Evolutionary conservation across 2,888 invertebrate genomes (phyloP).

Genomic region (Eupithecia exiguata): DNA sequence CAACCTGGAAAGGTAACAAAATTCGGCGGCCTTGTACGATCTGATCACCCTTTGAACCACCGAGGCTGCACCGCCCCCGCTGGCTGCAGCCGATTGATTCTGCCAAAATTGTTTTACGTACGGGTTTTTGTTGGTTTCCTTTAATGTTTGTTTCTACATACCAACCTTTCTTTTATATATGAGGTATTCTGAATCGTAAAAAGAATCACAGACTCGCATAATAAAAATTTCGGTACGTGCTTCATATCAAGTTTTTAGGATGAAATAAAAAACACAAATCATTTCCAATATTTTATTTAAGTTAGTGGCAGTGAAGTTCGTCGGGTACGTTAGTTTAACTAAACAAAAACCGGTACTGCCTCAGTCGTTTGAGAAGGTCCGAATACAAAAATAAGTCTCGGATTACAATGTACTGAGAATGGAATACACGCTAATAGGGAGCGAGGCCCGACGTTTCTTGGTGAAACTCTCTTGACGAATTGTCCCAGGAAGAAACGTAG

Average conservation of each 20-base stretch:
- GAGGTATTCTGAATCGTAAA: not conserved
- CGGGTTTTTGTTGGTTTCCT: conserved; percentile 35
- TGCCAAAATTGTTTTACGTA: conserved; percentile 50
- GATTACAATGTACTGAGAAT: conserved; percentile 40
- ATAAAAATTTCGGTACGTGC: not conserved
- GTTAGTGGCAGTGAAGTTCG: conserved; percentile 84
- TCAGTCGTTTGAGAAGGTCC: conserved; percentile 60
- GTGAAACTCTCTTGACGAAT: not conserved
- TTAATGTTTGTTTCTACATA: conserved; percentile 35
- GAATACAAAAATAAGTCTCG: conserved; percentile 64
- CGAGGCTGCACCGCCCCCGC: conserved; percentile 33
- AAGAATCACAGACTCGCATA: not conserved
- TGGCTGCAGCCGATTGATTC: conserved; percentile 47
- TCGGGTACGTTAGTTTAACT: conserved; percentile 71
- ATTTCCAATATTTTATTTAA: conserved; percentile 83
- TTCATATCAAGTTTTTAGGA: conserved; percentile 7
- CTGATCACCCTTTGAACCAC: not conserved
- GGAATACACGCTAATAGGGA: conserved; percentile 28
- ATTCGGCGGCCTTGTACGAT: conserved; percentile 34
- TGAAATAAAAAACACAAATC: conserved; percentile 46
- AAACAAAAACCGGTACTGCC: conserved; percentile 74
- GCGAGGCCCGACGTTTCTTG: conserved; percentile 25
- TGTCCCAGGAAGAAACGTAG: conserved; percentile 1
- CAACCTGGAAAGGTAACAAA: conserved; percentile 26
- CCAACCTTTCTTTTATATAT: conserved; percentile 14